phyloP scores from a whole-genome alignment of 2,888 invertebrate genomes.

The Nowickia ferox region DNA sequence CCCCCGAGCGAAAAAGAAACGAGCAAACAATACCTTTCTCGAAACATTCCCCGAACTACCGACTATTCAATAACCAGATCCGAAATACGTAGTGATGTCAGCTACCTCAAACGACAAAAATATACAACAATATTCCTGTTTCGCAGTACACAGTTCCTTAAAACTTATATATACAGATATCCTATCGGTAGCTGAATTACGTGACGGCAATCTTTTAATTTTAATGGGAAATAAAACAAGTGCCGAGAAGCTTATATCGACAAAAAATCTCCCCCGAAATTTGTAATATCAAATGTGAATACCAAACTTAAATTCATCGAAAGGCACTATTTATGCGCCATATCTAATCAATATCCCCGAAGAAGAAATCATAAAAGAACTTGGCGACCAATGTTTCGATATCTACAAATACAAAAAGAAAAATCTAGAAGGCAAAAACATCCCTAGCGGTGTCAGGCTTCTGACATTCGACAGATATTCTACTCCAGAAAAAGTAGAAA shows the following conservation, averaged over 20 bases:
- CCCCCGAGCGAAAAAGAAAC: background rate
- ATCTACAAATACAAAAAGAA: constrained; percentile 9
- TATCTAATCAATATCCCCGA: constrained; percentile 13
- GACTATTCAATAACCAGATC: too few species aligned
- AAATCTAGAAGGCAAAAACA: background rate
- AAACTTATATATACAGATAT: constrained; percentile 1
- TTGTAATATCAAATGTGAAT: background rate
- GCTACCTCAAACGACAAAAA: background rate
- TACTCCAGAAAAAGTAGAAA: constrained; percentile 12
- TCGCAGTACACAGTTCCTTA: background rate
- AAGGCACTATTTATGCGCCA: constrained; percentile 26
- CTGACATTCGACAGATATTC: background rate
- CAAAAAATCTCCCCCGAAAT: constrained; percentile 1
- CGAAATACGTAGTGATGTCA: background rate
- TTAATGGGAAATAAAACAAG: background rate
- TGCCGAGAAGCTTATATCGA: constrained; percentile 1
- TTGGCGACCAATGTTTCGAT: background rate
- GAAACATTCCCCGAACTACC: too few species aligned
- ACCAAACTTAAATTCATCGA: constrained; percentile 1
- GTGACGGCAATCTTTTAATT: constrained; percentile 8
- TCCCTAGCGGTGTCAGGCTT: too few species aligned
- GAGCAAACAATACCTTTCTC: background rate
- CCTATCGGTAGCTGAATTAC: background rate
- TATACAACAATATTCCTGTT: background rate
- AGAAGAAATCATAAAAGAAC: constrained; percentile 24